Evolutionary conservation across 2,797 vertebrate species (phyloP).

Genomic region (Siniperca undulata): DNA sequence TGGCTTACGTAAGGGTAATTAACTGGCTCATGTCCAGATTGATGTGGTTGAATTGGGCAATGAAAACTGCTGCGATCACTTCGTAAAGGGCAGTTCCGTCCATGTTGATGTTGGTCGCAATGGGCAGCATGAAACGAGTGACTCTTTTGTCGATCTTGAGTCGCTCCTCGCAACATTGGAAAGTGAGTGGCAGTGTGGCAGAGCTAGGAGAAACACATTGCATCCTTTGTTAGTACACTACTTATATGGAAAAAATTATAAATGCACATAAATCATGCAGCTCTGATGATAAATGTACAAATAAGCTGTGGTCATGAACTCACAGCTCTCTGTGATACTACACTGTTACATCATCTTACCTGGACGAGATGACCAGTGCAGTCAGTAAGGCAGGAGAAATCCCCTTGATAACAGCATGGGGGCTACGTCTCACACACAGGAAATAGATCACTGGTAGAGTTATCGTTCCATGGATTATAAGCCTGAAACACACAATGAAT

Average conservation of each 20-base stretch:
- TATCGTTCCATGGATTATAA: not conserved
- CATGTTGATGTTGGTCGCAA: slow-evolving; percentile 9
- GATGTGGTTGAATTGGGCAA: slow-evolving; percentile 13
- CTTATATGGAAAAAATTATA: no score
- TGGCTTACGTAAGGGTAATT: not conserved
- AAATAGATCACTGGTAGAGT: not conserved
- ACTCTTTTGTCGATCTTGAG: not conserved
- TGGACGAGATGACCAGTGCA: not conserved
- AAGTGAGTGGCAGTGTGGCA: not conserved
- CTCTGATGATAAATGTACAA: not conserved
- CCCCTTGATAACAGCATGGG: not conserved
- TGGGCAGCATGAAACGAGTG: slow-evolving; percentile 18
- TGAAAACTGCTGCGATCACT: slow-evolving; percentile 5
- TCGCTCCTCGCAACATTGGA: not conserved
- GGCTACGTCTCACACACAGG: not conserved
- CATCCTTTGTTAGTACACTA: not conserved
- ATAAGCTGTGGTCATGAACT: not conserved
- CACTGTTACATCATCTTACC: not conserved
- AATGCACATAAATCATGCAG: not conserved
- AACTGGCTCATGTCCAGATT: not conserved
- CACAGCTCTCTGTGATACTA: no score
- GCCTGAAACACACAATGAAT: slow-evolving; percentile 13
- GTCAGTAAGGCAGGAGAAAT: slow-evolving; percentile 2
- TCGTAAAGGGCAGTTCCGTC: slow-evolving; percentile 9
- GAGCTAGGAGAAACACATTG: slow-evolving; percentile 7